A percentile compares a stretch with the other conserved stretches of the same genome.
These are phyloP conservation scores for Platysteira castanea DNA, from an alignment of 2,113 vertebrate species.

Conservation along the genomic window DNA sequence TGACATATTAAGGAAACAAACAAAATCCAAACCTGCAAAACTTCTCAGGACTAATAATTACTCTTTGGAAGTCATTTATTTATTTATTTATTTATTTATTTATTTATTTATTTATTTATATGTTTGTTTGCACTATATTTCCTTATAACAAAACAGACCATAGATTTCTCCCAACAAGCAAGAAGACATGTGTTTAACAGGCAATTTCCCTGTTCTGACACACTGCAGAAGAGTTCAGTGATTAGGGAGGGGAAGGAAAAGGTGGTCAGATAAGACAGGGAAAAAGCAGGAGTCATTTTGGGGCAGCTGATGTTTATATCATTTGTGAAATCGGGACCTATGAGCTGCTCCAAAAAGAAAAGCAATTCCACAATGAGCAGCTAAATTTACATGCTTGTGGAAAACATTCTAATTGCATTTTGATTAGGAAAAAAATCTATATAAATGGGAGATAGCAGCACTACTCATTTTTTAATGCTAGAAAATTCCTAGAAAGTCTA, in stretches of 20 bases:
- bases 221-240: not conserved
- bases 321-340: not conserved
- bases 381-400: not conserved
- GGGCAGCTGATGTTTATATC: not conserved
- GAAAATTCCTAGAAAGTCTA: not conserved
- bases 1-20: not conserved
- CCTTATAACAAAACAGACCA: not conserved
- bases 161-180: not conserved
- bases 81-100: rapidly evolving
- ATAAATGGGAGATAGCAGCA: not conserved
- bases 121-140: not conserved
- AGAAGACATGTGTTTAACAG: not conserved
- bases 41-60: not conserved
- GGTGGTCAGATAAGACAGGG: not conserved
- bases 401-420: not conserved
- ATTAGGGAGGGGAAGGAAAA: not conserved
- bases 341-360: not conserved
- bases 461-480: not conserved
- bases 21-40: not conserved
- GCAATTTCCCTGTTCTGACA: not conserved
- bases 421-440: not conserved
- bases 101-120: not conserved
- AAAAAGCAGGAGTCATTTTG: not conserved
- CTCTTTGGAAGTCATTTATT: not conserved
- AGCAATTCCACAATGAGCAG: not conserved